Percentiles rank a stretch among this genome's conserved stretches.
These are phyloP conservation scores for Aurelia aurita DNA, from an alignment of 30 jellyfish, hydroid and myxozoan genomes.

Conservation along the genomic window DNA sequence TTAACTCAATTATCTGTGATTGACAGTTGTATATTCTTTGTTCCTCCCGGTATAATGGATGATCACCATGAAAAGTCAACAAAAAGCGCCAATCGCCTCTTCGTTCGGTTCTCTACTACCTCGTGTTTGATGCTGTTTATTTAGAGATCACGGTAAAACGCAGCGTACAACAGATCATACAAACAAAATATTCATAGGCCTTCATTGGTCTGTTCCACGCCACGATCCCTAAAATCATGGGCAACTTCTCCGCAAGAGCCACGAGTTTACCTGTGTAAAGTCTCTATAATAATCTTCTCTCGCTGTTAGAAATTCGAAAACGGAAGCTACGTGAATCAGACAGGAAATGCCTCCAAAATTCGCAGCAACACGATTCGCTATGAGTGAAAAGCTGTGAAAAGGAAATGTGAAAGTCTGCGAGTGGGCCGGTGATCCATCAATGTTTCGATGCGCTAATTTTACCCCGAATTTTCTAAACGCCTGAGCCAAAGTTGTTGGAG, in stretches of 20 bases:
- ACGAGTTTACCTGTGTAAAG: slow-evolving; percentile 19
- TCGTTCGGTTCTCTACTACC: slow-evolving; percentile 3
- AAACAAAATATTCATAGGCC: not conserved
- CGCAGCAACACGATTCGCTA: slow-evolving; percentile 32
- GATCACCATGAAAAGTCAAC: slow-evolving; percentile 79
- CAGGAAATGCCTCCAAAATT: slow-evolving; percentile 62
- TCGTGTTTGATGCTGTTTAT: slow-evolving; percentile 6
- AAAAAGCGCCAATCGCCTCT: slow-evolving; percentile 52
- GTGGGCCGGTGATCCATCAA: slow-evolving; percentile 75
- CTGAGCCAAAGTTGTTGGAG: no score
- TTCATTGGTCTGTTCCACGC: not conserved
- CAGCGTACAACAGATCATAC: slow-evolving; percentile 36
- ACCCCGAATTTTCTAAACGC: slow-evolving; percentile 1
- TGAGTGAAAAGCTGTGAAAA: slow-evolving; percentile 43
- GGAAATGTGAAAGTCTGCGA: slow-evolving; percentile 43
- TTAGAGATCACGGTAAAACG: slow-evolving; percentile 46
- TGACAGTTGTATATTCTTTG: slow-evolving; percentile 62
- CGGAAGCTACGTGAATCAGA: slow-evolving; percentile 63
- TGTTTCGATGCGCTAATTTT: slow-evolving; percentile 37
- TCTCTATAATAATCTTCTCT: slow-evolving; percentile 18
- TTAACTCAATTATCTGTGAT: slow-evolving; percentile 73
- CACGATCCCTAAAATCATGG: slow-evolving; percentile 17
- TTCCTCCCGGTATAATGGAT: slow-evolving; percentile 60
- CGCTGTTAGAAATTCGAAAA: slow-evolving; percentile 32
- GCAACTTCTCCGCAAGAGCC: slow-evolving; percentile 11